phyloP scores from a whole-genome alignment of 2,113 vertebrate species.

The Strix uralensis region DNA sequence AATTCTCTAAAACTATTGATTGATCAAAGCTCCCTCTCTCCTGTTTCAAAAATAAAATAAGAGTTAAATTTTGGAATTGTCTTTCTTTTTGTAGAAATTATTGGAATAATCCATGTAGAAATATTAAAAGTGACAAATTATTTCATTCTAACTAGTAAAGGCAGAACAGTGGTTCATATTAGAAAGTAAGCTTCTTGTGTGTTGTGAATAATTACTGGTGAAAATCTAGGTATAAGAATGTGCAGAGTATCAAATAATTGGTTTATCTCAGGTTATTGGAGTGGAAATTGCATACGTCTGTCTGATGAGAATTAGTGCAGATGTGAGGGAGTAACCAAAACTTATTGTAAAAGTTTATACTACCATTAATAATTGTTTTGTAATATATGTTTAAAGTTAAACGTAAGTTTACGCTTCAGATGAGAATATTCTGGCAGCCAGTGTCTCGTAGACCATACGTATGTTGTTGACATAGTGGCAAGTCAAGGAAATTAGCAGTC shows the following conservation, averaged over 20 bases:
- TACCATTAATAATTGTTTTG: neutral
- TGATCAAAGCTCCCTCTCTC: neutral
- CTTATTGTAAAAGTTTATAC: neutral
- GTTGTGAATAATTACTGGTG: neutral
- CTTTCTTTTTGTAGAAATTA: neutral
- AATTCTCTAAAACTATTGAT: neutral
- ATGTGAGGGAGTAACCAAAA: neutral
- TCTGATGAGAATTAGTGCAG: neutral
- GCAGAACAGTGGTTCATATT: neutral
- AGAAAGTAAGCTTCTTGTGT: neutral
- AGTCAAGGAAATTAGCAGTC: constrained; percentile 59
- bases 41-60: neutral
- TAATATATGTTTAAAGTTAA: neutral
- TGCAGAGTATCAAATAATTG: neutral
- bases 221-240: neutral
- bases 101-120: neutral
- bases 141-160: neutral
- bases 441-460: neutral
- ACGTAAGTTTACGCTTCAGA: neutral
- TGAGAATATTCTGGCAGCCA: neutral
- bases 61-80: neutral
- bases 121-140: neutral
- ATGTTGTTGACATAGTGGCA: constrained; percentile 50
- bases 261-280: neutral
- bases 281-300: neutral